Evolutionary conservation across 2,888 invertebrate genomes (phyloP), one percentile per base, ranked within the genome.

Genomic region (Ennomos fuscantarius): DNA sequence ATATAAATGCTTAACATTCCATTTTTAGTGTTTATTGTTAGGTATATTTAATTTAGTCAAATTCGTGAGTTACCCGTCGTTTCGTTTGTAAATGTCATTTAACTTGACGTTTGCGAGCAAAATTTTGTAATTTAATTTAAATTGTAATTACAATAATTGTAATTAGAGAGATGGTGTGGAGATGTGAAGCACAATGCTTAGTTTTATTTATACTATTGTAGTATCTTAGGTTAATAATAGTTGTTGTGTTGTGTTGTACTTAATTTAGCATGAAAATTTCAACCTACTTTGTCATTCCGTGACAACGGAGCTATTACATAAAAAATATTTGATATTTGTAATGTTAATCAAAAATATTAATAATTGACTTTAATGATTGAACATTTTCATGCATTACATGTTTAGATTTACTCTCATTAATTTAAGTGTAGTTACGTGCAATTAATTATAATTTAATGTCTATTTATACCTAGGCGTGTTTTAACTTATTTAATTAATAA

Each of bases 231-330:
- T 89, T 87, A 68, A 76, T 63, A 70, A 76, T 89, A 82, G 83
- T 86, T 87, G 89, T 90, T 91, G 89, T 90, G 78, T 83, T 84
- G 86, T 86, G 82, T 88, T 87, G 84, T 89, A 82, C 83, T 82
- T 78, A 72, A 77, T 72, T 83, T 79, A 73, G 73, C 79, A 79
- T 82, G 68, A 76, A 74, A 76, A 76, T 80, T 76, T 74, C 82
- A 81, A 83, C 78, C 79, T 84, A 86, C 24, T 24, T 24, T 24
- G 82, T 84, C 81, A 75, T 69, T 70, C 67, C 73, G 70, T 69
- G 62, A 62, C 11, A 50, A 51, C 50, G 61, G 59, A 62, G 44
- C 1, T 43, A 35, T 45, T 31, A 11, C 60, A 35, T 57, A 49
- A 54, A 51, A 55, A 54, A 70, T 65, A 67, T 74, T 77, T 72